A percentile compares a stretch with the other conserved stretches of the same genome.
Evolutionary conservation across 2,888 invertebrate genomes (phyloP).

Genomic region (Mythimna ferrago): DNA sequence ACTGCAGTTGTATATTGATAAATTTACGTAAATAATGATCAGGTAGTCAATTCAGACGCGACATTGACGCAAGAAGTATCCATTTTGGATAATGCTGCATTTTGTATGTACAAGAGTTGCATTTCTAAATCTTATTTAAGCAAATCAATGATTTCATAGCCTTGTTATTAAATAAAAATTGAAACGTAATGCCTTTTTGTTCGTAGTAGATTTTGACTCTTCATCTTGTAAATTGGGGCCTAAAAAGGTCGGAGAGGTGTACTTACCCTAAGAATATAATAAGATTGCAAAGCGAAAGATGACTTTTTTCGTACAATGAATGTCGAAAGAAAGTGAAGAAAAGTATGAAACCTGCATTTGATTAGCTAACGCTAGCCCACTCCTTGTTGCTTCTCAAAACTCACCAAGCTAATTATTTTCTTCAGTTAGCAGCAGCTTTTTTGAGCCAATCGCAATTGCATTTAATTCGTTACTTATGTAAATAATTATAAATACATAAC

Average conservation of each 20-base stretch:
- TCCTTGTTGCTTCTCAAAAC: slow-evolving; percentile 46
- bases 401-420: slow-evolving; percentile 61
- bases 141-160: slow-evolving; percentile 28
- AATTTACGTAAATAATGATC: slow-evolving; percentile 49
- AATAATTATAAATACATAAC: slow-evolving; percentile 68
- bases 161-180: slow-evolving; percentile 24
- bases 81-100: slow-evolving; percentile 32
- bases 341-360: slow-evolving; percentile 16
- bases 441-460: slow-evolving; percentile 73
- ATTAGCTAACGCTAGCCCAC: slow-evolving; percentile 22
- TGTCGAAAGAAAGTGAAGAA: slow-evolving; percentile 19
- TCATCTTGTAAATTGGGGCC: slow-evolving; percentile 37
- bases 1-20: slow-evolving; percentile 59
- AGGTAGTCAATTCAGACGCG: slow-evolving; percentile 21
- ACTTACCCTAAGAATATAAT: slow-evolving; percentile 23
- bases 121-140: slow-evolving; percentile 41
- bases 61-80: slow-evolving; percentile 19
- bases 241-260: slow-evolving; percentile 24
- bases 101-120: slow-evolving; percentile 34
- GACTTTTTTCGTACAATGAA: slow-evolving; percentile 29
- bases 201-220: slow-evolving; percentile 12
- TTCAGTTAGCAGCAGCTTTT: slow-evolving; percentile 41
- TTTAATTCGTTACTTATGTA: slow-evolving; percentile 74
- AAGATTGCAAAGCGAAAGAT: slow-evolving; percentile 38
- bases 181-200: slow-evolving; percentile 19